These are phyloP conservation scores for Calephelis nemesis DNA, from an alignment of 1,140 invertebrate species.

Conservation along the genomic window DNA sequence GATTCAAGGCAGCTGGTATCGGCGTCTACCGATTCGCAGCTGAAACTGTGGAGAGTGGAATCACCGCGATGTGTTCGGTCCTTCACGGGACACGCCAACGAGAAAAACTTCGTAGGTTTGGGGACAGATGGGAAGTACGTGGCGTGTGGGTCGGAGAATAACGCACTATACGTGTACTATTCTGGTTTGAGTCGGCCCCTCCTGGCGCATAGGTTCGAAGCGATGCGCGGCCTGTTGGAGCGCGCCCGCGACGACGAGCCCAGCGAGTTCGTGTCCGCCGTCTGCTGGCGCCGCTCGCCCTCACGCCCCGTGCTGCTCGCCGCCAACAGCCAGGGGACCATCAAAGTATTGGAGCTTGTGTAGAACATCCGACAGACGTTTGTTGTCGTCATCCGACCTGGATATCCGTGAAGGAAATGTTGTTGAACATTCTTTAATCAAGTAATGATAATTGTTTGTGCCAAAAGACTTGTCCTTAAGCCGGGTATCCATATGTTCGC, in stretches of 20 bases:
- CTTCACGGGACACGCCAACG: slow-evolving; percentile 96
- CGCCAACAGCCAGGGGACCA: slow-evolving; percentile 96
- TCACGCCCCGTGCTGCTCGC: slow-evolving; percentile 87
- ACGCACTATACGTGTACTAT: slow-evolving; percentile 96
- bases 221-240: slow-evolving; percentile 89
- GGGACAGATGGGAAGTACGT: slow-evolving; percentile 97
- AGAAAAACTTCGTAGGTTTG: slow-evolving; percentile 98
- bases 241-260: slow-evolving; percentile 88
- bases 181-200: slow-evolving; percentile 93
- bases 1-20: slow-evolving; percentile 94
- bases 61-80: slow-evolving; percentile 89
- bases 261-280: slow-evolving; percentile 97
- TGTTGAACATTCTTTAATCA: too few species aligned
- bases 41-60: slow-evolving; percentile 96
- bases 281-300: slow-evolving; percentile 94
- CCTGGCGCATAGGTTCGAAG: slow-evolving; percentile 94
- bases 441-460: too few species aligned
- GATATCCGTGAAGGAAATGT: too few species aligned
- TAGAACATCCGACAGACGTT: slow-evolving; percentile 3
- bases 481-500: too few species aligned
- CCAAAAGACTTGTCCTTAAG: too few species aligned
- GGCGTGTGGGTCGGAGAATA: slow-evolving; percentile 97
- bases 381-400: too few species aligned
- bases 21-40: slow-evolving; percentile 95
- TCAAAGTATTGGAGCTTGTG: slow-evolving; percentile 91